Base-by-base conservation (phyloP, 64 coral and sea anemone species). In the Stichodactyla mertensii region DNA sequence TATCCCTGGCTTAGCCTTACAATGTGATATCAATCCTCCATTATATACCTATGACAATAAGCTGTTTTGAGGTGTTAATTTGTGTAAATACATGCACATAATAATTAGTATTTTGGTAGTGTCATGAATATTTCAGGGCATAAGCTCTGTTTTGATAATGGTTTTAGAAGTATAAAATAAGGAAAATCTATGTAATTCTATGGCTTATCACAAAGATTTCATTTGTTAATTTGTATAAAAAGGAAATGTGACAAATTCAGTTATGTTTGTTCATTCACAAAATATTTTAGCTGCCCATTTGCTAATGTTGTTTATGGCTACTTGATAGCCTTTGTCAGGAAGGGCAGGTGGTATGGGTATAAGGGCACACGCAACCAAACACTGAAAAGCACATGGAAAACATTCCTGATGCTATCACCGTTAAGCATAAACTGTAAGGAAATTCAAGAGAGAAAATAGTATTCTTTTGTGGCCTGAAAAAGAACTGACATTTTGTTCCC, bases 301-400 rank as follows among this genome's bases (percentile, higher is more conserved):
- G 69, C 26, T 74, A 23, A 74, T 28, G 6, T 74, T 74, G 69
- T 74, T 74, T 74, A 74, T 31, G 10, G 36, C 14, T 58, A 11
- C 56, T 58, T 31, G 69, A 74, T 74, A 31, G 22, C 69, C 69
- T 74, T 74, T 74, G 69, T 74, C 16, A 19, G 69, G 69, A 9
- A 74, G 69, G 69, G 69, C 69, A 74, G 69, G 69, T 74, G 69
- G 69, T 74, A n/a, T 74, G 69, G 22, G 69, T 23, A 45, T 45
- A 74, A 74, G n/a, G 7, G 27, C 24, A 36, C 69, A 74, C 69
- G 15, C 78, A 81, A 81, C 15, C 15, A 81, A n/a, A 66, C 62
- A 66, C 62, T 61, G 59, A 22, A 18, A 81, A 81, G 51, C 78
- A 81, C 78, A 81, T 81, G 78, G 78, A 53, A 81, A 12, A 55